Percentiles rank a stretch among this genome's conserved stretches.
Evolutionary conservation across 2,888 invertebrate species (phyloP).

Genomic region (Diabrotica balteata): DNA sequence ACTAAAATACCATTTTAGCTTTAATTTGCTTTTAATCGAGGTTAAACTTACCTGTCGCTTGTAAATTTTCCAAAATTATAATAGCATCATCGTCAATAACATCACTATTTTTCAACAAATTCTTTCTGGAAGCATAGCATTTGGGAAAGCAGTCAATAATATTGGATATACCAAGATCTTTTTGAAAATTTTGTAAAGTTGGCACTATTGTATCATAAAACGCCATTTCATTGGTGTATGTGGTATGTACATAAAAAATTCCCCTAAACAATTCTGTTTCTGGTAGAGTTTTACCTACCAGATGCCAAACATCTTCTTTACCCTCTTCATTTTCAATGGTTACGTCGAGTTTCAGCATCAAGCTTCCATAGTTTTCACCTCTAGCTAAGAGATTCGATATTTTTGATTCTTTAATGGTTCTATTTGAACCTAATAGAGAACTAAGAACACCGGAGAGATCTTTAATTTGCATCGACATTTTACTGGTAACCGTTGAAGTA

Average conservation of each 20-base stretch:
- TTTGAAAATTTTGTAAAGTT: constrained; percentile 56
- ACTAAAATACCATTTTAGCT: too few relatives aligned
- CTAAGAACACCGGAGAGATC: too few relatives aligned
- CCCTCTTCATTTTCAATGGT: constrained; percentile 49
- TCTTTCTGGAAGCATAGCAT: constrained; percentile 64
- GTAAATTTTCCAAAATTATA: constrained; percentile 66
- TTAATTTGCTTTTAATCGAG: too few relatives aligned
- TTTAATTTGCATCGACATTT: too few relatives aligned
- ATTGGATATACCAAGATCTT: constrained; percentile 58
- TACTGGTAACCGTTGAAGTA: too few relatives aligned
- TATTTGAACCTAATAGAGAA: not conserved
- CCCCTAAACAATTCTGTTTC: constrained; percentile 43
- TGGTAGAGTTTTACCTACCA: constrained; percentile 54
- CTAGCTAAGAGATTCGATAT: constrained; percentile 13
- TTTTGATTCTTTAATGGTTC: constrained; percentile 11
- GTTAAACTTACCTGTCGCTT: constrained; percentile 51
- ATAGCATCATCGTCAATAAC: constrained; percentile 64
- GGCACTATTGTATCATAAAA: constrained; percentile 61
- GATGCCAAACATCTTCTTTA: constrained; percentile 45
- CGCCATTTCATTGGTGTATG: constrained; percentile 62
- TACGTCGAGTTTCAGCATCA: constrained; percentile 60
- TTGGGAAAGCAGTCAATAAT: constrained; percentile 61
- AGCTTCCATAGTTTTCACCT: constrained; percentile 69
- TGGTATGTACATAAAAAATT: constrained; percentile 61
- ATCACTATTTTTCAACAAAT: constrained; percentile 49